Conservation (phyloP, 2,888 invertebrate species). For the Andricus quercusramuli region DNA sequence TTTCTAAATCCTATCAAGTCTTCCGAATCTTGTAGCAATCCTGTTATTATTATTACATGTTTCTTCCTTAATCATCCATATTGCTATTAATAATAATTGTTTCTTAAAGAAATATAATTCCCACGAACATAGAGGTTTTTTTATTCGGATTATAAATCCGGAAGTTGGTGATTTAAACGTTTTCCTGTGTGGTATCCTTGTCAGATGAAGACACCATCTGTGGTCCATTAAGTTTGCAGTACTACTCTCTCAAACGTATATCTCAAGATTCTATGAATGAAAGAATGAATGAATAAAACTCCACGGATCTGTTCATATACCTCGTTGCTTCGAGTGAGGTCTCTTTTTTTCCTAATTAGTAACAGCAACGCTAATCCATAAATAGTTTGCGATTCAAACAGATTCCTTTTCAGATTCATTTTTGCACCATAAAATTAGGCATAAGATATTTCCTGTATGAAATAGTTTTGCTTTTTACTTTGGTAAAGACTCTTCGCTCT, state of each 20-base stretch:
- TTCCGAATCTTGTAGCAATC: too few relatives aligned
- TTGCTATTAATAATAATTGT: too few relatives aligned
- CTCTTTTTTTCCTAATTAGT: background rate
- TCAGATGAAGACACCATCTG: background rate
- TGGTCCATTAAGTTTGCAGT: background rate
- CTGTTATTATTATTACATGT: too few relatives aligned
- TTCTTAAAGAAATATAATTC: too few relatives aligned
- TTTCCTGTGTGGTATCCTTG: background rate
- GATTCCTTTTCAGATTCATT: background rate
- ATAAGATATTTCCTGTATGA: background rate
- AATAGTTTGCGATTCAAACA: background rate
- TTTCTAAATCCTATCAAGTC: too few relatives aligned
- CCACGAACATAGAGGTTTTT: background rate
- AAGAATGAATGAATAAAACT: conserved; percentile 1
- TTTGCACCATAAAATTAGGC: background rate
- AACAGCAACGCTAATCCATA: background rate
- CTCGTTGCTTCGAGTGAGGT: too few relatives aligned
- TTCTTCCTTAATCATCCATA: too few relatives aligned
- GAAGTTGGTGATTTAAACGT: background rate
- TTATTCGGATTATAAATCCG: background rate
- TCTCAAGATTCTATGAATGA: background rate
- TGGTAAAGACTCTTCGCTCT: background rate
- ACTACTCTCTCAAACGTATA: background rate
- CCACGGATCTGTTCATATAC: background rate
- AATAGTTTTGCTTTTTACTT: background rate